Percentiles rank a stretch among this genome's conserved stretches.
Evolutionary conservation across 2,888 invertebrate species (phyloP).

Genomic region (Drosophila pseudotakahashii): DNA sequence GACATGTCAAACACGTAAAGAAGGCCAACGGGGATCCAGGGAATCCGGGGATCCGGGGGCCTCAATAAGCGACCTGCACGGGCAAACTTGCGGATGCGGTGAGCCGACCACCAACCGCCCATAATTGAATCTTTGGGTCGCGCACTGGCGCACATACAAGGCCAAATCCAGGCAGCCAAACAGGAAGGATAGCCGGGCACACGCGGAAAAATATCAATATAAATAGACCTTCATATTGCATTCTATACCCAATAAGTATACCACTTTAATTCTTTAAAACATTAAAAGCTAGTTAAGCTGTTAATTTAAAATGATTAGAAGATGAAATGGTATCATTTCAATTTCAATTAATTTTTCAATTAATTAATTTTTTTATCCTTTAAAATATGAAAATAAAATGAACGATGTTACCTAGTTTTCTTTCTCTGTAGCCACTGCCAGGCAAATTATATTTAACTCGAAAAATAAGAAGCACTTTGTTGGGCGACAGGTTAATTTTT

Average conservation of each 20-base stretch:
- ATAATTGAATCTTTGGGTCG: slow-evolving; percentile 70
- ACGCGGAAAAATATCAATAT: neutral
- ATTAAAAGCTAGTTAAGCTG: too few species aligned
- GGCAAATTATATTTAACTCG: slow-evolving; percentile 67
- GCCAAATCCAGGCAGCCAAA: slow-evolving; percentile 24
- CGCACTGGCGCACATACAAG: slow-evolving; percentile 48
- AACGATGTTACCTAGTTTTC: neutral
- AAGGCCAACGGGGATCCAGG: slow-evolving; percentile 30
- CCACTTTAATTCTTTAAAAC: too few species aligned
- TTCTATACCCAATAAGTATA: too few species aligned
- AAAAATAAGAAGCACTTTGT: slow-evolving; percentile 56
- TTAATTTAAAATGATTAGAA: too few species aligned
- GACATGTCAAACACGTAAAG: slow-evolving; percentile 52
- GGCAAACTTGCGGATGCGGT: slow-evolving; percentile 37
- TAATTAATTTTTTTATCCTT: neutral
- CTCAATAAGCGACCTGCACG: slow-evolving; percentile 42
- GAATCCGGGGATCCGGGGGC: slow-evolving; percentile 14
- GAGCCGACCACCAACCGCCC: slow-evolving; percentile 41
- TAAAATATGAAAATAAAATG: neutral
- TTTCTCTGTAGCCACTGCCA: slow-evolving; percentile 7
- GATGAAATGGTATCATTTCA: neutral
- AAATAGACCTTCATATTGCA: neutral
- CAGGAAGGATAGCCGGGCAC: slow-evolving; percentile 7
- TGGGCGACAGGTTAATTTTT: slow-evolving; percentile 54
- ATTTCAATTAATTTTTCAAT: neutral